phyloP scores from a whole-genome alignment of 2,888 invertebrate species.

The Synanthedon andrenaeformis region DNA sequence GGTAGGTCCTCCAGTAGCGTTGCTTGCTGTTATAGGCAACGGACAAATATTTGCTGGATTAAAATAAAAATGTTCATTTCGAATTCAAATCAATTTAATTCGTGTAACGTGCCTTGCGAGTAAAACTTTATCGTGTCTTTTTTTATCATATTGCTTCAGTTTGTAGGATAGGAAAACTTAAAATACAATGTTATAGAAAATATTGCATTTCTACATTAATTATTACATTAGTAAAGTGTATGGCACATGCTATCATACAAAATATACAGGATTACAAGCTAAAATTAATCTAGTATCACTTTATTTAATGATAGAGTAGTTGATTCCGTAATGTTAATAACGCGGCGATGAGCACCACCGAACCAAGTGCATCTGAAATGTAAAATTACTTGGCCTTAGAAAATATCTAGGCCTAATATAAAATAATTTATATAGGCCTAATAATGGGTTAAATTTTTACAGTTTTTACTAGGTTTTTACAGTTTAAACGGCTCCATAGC shows the following conservation, averaged over 20 bases:
- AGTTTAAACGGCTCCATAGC: too few species aligned
- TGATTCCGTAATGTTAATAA: conserved; percentile 38
- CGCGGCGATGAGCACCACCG: conserved; percentile 37
- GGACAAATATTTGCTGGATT: background rate
- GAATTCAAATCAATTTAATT: conserved; percentile 38
- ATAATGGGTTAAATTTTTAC: too few species aligned
- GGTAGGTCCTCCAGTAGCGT: too few species aligned
- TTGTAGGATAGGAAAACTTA: conserved; percentile 36
- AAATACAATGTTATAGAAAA: conserved; percentile 50
- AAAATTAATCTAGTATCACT: conserved; percentile 66
- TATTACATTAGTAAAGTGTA: conserved; percentile 44
- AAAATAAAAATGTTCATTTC: background rate
- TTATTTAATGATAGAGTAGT: conserved; percentile 57
- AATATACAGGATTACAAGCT: conserved; percentile 63
- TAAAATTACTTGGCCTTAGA: too few species aligned
- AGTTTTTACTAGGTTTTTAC: too few species aligned
- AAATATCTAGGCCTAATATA: too few species aligned
- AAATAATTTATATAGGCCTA: too few species aligned
- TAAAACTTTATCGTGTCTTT: conserved; percentile 53
- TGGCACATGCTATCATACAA: conserved; percentile 67
- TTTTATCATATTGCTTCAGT: conserved; percentile 48
- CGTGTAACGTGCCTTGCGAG: conserved; percentile 55
- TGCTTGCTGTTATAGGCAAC: too few species aligned
- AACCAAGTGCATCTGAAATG: conserved; percentile 38
- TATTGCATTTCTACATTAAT: conserved; percentile 53